Conservation (phyloP, 2,888 invertebrate species). For the Priapulus caudatus region DNA sequence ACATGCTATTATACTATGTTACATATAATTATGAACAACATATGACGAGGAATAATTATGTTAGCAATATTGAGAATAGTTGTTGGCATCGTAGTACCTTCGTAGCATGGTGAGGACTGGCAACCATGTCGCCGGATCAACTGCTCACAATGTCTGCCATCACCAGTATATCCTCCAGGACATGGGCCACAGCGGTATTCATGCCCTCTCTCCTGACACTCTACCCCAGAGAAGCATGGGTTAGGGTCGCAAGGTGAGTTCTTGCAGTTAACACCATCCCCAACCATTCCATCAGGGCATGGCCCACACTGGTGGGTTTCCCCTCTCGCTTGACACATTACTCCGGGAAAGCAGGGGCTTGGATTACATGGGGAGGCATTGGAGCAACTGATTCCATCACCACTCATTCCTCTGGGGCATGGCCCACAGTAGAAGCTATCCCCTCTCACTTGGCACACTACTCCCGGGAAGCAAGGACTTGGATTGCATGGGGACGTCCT, state of each 20-base stretch:
- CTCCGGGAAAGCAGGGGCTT: too few species aligned
- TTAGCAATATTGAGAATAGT: too few species aligned
- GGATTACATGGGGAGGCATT: too few species aligned
- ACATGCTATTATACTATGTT: too few species aligned
- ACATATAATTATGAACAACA: too few species aligned
- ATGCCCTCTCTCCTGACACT: constrained; percentile 3
- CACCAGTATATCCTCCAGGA: constrained; percentile 59
- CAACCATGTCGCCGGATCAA: constrained; percentile 53
- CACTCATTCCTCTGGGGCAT: constrained; percentile 2
- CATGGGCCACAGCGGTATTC: constrained; percentile 55
- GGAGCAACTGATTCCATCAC: too few species aligned
- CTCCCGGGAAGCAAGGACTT: constrained; percentile 6
- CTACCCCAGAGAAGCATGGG: constrained; percentile 5
- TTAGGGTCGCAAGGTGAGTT: constrained; percentile 4
- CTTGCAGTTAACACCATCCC: constrained; percentile 4
- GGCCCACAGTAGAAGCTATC: constrained; percentile 4
- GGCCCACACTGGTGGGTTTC: constrained; percentile 2
- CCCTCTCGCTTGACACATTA: neutral
- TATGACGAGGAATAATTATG: too few species aligned
- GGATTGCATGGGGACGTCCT: neutral
- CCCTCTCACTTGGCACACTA: neutral
- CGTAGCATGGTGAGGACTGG: constrained; percentile 64
- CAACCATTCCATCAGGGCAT: constrained; percentile 2
- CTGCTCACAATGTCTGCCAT: constrained; percentile 58
- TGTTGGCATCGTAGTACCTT: too few species aligned